These are phyloP conservation scores for Tympanuchus pallidicinctus DNA, from an alignment of 2,113 vertebrate species.

Conservation along the genomic window DNA sequence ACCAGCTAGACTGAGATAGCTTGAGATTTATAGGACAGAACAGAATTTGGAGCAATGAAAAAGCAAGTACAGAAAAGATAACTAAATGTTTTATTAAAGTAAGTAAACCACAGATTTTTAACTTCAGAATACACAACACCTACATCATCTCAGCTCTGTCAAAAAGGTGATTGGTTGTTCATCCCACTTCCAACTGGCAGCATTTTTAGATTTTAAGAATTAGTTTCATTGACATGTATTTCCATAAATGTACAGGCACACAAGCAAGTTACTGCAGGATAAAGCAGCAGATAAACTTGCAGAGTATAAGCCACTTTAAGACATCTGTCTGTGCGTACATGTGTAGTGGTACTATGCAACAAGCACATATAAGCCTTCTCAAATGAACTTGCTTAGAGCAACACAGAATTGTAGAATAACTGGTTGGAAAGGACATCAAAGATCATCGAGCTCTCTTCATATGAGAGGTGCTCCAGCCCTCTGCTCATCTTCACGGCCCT, in stretches of 20 bases:
- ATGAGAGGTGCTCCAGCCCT: too few relatives aligned
- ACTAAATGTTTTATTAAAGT: neutral
- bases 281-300: neutral
- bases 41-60: neutral
- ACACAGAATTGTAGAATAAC: too few relatives aligned
- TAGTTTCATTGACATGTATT: neutral
- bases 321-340: neutral
- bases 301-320: neutral
- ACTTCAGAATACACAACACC: neutral
- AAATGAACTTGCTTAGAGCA: neutral
- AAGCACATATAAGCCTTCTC: neutral
- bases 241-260: neutral
- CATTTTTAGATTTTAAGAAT: neutral
- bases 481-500: too few relatives aligned
- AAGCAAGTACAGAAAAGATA: neutral
- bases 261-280: neutral
- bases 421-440: too few relatives aligned
- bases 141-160: neutral
- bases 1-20: neutral
- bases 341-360: neutral
- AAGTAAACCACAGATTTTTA: neutral
- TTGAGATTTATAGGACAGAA: neutral
- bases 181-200: neutral
- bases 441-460: too few relatives aligned
- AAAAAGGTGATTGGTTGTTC: neutral